Evolutionary conservation across 1,140 invertebrate species (phyloP), one percentile per base, ranked within the genome.

Genomic region (Brachystomella parvula): DNA sequence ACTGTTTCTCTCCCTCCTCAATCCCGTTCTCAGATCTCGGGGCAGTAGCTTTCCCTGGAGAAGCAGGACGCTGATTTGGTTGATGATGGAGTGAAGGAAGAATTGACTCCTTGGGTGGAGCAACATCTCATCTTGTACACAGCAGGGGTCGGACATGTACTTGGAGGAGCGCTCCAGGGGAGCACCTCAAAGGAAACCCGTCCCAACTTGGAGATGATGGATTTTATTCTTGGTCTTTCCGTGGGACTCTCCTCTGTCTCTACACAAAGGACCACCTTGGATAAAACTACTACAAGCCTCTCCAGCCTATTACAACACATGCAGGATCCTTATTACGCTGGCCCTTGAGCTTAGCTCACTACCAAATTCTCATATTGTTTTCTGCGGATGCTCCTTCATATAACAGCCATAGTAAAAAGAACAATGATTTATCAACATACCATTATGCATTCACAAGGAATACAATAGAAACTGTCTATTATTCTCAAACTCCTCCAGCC

Each of bases 111-210:
- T 53, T 62, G 69, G 63, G 65, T 71, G 65, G 65, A 71, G 69
- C 60, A 65, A 67, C 63, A 67, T 71, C 69, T 71, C 69, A 71
- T 71, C 65, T 71, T 66, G 65, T 64, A 65, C 57, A 61, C 69
- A 39, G 53, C 65, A 57, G 69, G 69, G 64, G 69, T 65, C 64
- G 65, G 69, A 71, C 69, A 65, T 63, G 60, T 65, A 53, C 49
- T 53, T 53, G 49, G 49, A 53, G 49, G 6, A 29, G 12, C 65
- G 65, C 69, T 67, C 65, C 69, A 61, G 65, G 69, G 61, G 66
- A 63, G 64, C 62, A 65, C 63, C 69, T 71, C 69, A 71, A 71
- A 71, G 58, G 63, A 67, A 62, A 65, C 63, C 68, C 68, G 67
- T 65, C 17, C 49, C 9, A 53, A 39, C 35, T 19, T 39, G 6